These are phyloP conservation scores for Chydorus sphaericus DNA, from an alignment of 2,888 invertebrate genomes.

Conservation along the genomic window DNA sequence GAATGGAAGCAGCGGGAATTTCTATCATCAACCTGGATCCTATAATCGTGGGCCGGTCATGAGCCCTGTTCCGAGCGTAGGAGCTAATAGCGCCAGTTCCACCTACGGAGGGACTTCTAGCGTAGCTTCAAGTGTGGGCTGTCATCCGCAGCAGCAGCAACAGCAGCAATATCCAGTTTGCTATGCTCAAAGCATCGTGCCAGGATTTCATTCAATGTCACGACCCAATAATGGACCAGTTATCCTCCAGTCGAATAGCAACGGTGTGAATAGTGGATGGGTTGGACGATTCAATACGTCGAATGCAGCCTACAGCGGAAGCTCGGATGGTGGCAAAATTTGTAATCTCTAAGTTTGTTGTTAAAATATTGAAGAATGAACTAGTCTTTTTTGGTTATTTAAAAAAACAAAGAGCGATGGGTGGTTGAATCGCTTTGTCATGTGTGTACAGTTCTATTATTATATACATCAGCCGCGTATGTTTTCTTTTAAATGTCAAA, in stretches of 20 bases:
- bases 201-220: neutral
- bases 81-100: conserved; percentile 13
- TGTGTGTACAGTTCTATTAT: too few species aligned
- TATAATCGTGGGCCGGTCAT: conserved; percentile 10
- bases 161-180: conserved; percentile 14
- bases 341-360: conserved; percentile 7
- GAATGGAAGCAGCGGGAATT: neutral
- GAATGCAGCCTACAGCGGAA: conserved; percentile 9
- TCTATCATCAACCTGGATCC: conserved; percentile 4
- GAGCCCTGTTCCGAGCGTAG: conserved; percentile 16
- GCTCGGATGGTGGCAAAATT: conserved; percentile 10
- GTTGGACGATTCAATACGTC: conserved; percentile 8
- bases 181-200: conserved; percentile 15
- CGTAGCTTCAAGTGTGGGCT: conserved; percentile 11
- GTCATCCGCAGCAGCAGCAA: conserved; percentile 1
- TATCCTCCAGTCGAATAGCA: neutral
- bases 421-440: too few species aligned
- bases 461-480: too few species aligned
- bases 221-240: neutral
- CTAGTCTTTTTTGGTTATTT: too few species aligned
- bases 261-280: conserved; percentile 1
- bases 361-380: too few species aligned
- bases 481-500: too few species aligned
- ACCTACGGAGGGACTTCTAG: conserved; percentile 13
- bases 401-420: too few species aligned